Base-by-base conservation (phyloP, 1,140 invertebrate genomes). In the Anastrepha obliqua region DNA sequence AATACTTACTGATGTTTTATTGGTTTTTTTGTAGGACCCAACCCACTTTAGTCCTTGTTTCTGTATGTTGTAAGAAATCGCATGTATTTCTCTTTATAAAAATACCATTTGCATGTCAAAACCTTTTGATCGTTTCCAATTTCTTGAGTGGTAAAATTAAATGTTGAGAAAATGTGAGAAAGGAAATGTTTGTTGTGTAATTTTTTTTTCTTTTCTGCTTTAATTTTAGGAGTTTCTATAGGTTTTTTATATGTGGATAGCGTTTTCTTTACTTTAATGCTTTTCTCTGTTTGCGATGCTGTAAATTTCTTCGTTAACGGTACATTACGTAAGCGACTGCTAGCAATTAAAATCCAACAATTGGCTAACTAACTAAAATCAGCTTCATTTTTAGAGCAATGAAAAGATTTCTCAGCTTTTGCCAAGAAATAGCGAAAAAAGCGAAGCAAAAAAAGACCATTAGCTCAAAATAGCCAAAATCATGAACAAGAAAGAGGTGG, bases 291-390 rank as follows among this genome's bases (percentile, higher is more conserved):
- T 55, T 81, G 44, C 20, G 44, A 81, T n/a, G 74, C 42, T 55
- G 47, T 55, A 55, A 81, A 81, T 81, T 81, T 44, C 74, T 58
- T 47, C 42, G 74, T 55, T 55, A 81, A 81, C 74, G 47, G 74
- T 81, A 81, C 2, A 81, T 81, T 81, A 81, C 47, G 74, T 81
- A 47, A 47, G 70, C 47, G 29, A 81, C 74, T 81, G 47, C n/a
- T 44, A 5, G 74, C 74, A 81, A 81, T 81, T 81, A 81, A 81
- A 81, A 81, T 20, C 7, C 74, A 55, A 55, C 70, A 78, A 55
- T n/a, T 11, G 15, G 6, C 42, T 20, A 55, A 51, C 70, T n/a
- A 78, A 20, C 74, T 3, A 55, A 58, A 81, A 42, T 58, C 51
- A 81, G 8, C n/a, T 20, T 20, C 7, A 20, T n/a, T 55, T 81